A percentile compares a stretch with the other conserved stretches of the same genome.
Evolutionary conservation across 2,113 vertebrate genomes (phyloP).

Genomic region (Lycaon pictus): DNA sequence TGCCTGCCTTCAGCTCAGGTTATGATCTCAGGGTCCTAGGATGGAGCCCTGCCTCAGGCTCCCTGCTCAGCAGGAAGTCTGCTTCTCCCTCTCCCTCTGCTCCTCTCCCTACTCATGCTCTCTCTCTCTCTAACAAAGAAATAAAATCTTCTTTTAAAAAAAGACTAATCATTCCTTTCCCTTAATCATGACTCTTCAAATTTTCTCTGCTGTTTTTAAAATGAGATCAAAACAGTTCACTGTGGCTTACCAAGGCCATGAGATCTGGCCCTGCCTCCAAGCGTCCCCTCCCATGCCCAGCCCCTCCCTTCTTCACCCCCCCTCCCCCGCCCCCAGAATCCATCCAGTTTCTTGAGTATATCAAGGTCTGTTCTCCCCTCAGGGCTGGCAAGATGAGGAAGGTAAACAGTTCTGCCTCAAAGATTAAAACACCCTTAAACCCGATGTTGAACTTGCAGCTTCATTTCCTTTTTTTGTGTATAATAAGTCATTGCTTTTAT

Average conservation of each 20-base stretch:
- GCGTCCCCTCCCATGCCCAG: not conserved
- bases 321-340: not conserved
- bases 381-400: not conserved
- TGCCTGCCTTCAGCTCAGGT: not conserved
- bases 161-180: not conserved
- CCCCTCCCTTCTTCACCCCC: too few relatives aligned
- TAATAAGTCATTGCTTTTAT: not conserved
- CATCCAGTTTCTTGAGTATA: not conserved
- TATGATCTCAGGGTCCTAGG: not conserved
- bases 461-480: not conserved
- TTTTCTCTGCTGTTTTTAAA: not conserved
- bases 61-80: not conserved
- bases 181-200: not conserved
- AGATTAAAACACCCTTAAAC: not conserved
- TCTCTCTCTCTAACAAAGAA: not conserved
- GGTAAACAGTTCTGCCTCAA: not conserved
- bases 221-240: not conserved
- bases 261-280: rapidly evolving
- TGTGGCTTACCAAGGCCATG: not conserved
- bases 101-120: not conserved
- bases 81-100: not conserved
- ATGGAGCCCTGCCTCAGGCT: not conserved
- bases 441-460: not conserved
- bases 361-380: not conserved
- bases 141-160: not conserved